Base-by-base conservation (phyloP, 2,888 invertebrate species). In the Anoncus sp. region DNA sequence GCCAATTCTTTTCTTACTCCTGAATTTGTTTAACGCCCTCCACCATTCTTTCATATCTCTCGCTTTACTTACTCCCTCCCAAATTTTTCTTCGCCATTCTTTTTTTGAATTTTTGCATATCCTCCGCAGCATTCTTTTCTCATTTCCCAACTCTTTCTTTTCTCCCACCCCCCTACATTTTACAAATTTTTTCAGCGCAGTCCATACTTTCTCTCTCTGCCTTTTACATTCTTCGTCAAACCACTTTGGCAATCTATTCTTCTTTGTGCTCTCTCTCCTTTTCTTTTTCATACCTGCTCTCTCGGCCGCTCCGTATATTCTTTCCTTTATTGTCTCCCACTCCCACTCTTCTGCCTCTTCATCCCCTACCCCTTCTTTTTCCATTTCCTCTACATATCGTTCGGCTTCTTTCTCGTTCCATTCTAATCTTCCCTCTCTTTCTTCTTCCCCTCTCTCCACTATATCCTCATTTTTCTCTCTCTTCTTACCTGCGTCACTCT, bases 151-250 rank as follows among this genome's bases (percentile, higher is more conserved):
- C 2, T n/a, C 9, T 0, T 6, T 27, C 27, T 22, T 53, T 16
- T 53, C 27, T 24, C 27, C 31, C 14, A 14, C n/a, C 5, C 16
- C 27, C 2, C 27, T 22, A n/a, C n/a, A 3, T 7, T 6, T 6
- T 7, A 27, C 14, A 31, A 35, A 55, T 16, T 1, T n/a, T 31
- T 55, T 55, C 9, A 55, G 16, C 9, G 9, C 5, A 4, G 16
- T n/a, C 55, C 55, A 55, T 6, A 55, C 10, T 16, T 7, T 3
- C 3, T 16, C 31, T 9, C 55, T 27, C 18, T 55, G 55, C 10
- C 31, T n/a, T n/a, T 31, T 55, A 18, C 55, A 55, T 35, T 55
- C 31, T 7, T 55, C 55, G 18, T 55, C 31, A 9, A 55, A 55
- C 55, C 55, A 55, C 31, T 16, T 51, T 24, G 51, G 51, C 27